phyloP scores from a whole-genome alignment of 1,140 invertebrate genomes.

The Hermetia illucens region DNA sequence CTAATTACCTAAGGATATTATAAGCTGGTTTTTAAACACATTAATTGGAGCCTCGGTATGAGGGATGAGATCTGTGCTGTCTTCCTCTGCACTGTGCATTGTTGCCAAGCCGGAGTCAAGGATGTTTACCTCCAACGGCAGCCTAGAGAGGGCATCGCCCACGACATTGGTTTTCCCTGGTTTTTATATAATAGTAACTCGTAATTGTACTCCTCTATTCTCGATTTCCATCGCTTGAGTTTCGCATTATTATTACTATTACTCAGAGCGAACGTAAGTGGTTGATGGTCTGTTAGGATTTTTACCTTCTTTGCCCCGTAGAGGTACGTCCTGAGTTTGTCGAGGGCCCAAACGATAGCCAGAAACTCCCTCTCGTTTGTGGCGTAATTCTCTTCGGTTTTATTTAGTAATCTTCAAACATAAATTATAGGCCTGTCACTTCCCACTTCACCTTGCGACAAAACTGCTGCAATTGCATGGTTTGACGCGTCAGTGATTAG shows the following conservation, averaged over 20 bases:
- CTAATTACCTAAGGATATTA: too few relatives aligned
- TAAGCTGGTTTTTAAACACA: too few relatives aligned
- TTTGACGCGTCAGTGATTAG: too few relatives aligned
- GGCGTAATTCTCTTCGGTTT: not conserved
- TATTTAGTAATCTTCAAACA: not conserved
- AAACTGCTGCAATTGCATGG: too few relatives aligned
- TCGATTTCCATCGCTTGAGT: constrained; percentile 33
- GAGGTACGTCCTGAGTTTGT: constrained; percentile 33
- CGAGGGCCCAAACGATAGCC: constrained; percentile 33
- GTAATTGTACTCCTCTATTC: constrained; percentile 24
- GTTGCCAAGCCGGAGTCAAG: too few relatives aligned
- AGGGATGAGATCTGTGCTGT: too few relatives aligned
- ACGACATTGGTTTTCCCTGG: constrained; percentile 19
- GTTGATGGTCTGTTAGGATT: constrained; percentile 36
- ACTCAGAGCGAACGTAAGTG: constrained; percentile 28
- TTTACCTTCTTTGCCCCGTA: constrained; percentile 28
- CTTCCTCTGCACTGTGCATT: too few relatives aligned
- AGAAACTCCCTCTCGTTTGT: constrained; percentile 29
- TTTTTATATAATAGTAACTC: constrained; percentile 30
- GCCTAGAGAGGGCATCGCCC: too few relatives aligned
- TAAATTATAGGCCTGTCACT: too few relatives aligned
- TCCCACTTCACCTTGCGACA: too few relatives aligned
- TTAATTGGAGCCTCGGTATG: too few relatives aligned
- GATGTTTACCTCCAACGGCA: too few relatives aligned
- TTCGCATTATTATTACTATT: constrained; percentile 31